These are phyloP conservation scores for Conus ventricosus DNA, from an alignment of 1,140 invertebrate species.

Conservation along the genomic window DNA sequence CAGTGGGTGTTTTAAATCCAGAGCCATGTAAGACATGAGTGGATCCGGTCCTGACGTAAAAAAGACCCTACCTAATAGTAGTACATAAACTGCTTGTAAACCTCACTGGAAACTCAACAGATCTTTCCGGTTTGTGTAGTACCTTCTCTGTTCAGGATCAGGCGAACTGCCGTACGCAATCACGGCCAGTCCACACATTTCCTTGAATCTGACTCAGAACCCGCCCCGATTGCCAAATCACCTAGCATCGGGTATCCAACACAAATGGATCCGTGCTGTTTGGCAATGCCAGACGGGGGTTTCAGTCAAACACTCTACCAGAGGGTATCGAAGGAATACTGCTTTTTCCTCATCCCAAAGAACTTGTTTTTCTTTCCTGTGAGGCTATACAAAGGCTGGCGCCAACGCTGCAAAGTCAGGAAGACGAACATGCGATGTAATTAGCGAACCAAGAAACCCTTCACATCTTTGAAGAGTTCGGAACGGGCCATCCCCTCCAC, in stretches of 20 bases:
- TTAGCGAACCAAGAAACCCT: conserved; percentile 29
- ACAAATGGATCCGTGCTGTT: conserved; percentile 45
- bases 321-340: conserved; percentile 44
- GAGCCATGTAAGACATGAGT: conserved; percentile 51
- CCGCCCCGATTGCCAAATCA: neutral
- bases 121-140: conserved; percentile 51
- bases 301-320: conserved; percentile 13
- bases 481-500: conserved; percentile 32
- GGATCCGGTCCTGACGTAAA: conserved; percentile 53
- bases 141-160: conserved; percentile 38
- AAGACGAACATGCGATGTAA: conserved; percentile 46
- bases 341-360: conserved; percentile 39
- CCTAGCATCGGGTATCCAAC: conserved; percentile 55
- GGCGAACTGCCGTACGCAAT: conserved; percentile 41
- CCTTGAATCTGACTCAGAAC: conserved; percentile 52
- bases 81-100: conserved; percentile 36
- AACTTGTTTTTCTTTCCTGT: conserved; percentile 12
- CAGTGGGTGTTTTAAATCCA: conserved; percentile 48
- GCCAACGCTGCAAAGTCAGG: conserved; percentile 30
- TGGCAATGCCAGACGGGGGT: conserved; percentile 39
- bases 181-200: conserved; percentile 37
- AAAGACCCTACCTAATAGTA: conserved; percentile 41
- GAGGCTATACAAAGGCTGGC: conserved; percentile 16
- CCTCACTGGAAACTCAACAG: conserved; percentile 43
- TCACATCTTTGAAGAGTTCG: neutral